phyloP scores from a whole-genome alignment of 2,888 invertebrate species.

The Andrena fulva region DNA sequence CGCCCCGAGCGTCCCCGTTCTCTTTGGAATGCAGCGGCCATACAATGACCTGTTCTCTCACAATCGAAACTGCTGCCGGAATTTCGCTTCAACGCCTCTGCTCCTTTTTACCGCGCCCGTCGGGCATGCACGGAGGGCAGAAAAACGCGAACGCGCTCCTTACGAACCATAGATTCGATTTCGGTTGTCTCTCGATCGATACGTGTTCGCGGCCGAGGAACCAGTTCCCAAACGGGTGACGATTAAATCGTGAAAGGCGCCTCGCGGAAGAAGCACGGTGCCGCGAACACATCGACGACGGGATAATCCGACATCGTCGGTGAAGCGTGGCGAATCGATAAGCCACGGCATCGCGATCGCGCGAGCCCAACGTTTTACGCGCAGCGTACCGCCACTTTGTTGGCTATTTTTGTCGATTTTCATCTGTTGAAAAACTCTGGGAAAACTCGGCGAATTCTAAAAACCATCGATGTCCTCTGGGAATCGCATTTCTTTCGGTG shows the following conservation, averaged over 20 bases:
- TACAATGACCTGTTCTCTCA: neutral
- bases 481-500: constrained; percentile 28
- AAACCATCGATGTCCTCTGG: constrained; percentile 3
- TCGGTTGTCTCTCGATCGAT: neutral
- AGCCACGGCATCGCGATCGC: constrained; percentile 63
- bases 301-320: constrained; percentile 69
- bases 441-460: constrained; percentile 36
- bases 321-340: constrained; percentile 69
- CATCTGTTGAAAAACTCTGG: constrained; percentile 42
- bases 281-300: constrained; percentile 68
- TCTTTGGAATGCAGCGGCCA: neutral
- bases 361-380: constrained; percentile 51
- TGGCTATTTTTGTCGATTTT: constrained; percentile 53
- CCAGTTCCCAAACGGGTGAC: constrained; percentile 8
- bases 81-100: neutral
- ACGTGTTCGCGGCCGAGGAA: too few relatives aligned
- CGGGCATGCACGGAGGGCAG: neutral
- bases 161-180: neutral
- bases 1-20: neutral
- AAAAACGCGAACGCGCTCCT: neutral
- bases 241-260: constrained; percentile 68
- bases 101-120: constrained; percentile 4
- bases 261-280: constrained; percentile 60
- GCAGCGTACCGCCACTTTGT: constrained; percentile 35
- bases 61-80: neutral